These are phyloP conservation scores for Nyctereutes procyonoides DNA, from an alignment of 2,113 vertebrate species.

Conservation along the genomic window DNA sequence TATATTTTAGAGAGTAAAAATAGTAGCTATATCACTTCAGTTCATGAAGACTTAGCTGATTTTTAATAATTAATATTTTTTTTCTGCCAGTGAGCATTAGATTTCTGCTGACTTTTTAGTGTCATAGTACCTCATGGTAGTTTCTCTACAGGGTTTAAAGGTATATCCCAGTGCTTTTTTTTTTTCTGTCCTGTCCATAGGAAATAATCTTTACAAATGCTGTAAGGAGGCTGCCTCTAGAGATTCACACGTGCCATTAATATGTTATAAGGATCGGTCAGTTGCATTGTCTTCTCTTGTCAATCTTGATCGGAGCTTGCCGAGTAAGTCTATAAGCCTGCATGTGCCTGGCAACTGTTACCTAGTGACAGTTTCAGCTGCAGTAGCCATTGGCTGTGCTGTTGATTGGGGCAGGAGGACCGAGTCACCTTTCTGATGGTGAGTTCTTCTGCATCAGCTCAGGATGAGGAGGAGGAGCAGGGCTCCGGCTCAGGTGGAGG, in stretches of 20 bases:
- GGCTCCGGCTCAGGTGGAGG: slow-evolving; percentile 92
- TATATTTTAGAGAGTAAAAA: slow-evolving; percentile 70
- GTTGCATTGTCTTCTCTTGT: slow-evolving; percentile 85
- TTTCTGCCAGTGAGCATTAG: slow-evolving; percentile 78
- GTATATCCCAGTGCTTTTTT: slow-evolving; percentile 14
- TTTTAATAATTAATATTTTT: slow-evolving; percentile 85
- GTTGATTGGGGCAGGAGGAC: slow-evolving; percentile 86
- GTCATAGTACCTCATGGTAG: slow-evolving; percentile 66
- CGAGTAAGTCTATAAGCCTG: slow-evolving; percentile 88
- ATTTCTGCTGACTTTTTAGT: slow-evolving; percentile 84
- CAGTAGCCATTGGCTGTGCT: slow-evolving; percentile 89
- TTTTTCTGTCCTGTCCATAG: neutral
- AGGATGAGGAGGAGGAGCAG: slow-evolving; percentile 81
- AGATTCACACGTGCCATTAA: slow-evolving; percentile 54
- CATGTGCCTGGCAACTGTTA: slow-evolving; percentile 92
- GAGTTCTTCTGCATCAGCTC: slow-evolving; percentile 86
- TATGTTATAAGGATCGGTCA: slow-evolving; percentile 72
- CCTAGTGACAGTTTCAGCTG: slow-evolving; percentile 90
- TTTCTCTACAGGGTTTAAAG: slow-evolving; percentile 71
- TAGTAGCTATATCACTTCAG: slow-evolving; percentile 40
- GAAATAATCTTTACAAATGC: slow-evolving; percentile 49
- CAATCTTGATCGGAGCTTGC: slow-evolving; percentile 87
- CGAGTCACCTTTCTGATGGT: slow-evolving; percentile 90
- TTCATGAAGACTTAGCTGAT: slow-evolving; percentile 66
- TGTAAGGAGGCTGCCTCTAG: slow-evolving; percentile 14